Percentiles rank a stretch among this genome's conserved stretches.
phyloP scores from a whole-genome alignment of 2,888 invertebrate genomes.

The Cremastobaeus sp. region DNA sequence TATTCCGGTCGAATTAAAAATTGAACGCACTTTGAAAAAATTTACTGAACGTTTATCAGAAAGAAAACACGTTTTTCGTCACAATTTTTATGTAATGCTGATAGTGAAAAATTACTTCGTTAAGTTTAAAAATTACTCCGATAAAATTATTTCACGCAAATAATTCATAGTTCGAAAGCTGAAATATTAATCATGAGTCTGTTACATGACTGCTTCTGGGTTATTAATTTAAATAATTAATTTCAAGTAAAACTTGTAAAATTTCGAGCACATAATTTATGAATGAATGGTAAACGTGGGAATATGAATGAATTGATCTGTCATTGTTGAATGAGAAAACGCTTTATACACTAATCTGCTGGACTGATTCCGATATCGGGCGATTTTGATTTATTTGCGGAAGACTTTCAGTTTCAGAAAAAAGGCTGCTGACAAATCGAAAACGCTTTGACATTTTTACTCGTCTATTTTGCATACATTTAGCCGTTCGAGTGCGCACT shows the following conservation, averaged over 20 bases:
- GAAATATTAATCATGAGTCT: constrained; percentile 14
- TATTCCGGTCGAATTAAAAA: no score
- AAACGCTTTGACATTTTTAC: background rate
- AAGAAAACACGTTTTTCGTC: no score
- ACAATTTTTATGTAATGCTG: no score
- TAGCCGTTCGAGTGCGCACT: no score
- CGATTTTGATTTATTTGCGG: constrained; percentile 2
- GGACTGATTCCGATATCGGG: constrained; percentile 14
- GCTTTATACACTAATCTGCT: constrained; percentile 25
- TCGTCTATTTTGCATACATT: background rate
- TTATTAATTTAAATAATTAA: constrained; percentile 29
- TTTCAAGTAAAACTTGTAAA: constrained; percentile 6
- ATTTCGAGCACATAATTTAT: no score
- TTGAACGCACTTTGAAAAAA: no score
- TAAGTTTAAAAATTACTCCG: constrained; percentile 13
- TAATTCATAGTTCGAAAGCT: constrained; percentile 11
- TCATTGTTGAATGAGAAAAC: constrained; percentile 11
- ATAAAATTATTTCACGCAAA: constrained; percentile 22
- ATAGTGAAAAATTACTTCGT: constrained; percentile 1
- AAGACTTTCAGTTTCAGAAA: background rate
- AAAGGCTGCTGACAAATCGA: background rate
- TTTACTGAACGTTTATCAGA: no score
- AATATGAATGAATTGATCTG: constrained; percentile 27
- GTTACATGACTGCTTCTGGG: background rate
- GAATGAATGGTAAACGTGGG: constrained; percentile 6